Evolutionary conservation across 2,113 vertebrate genomes (phyloP).

Genomic region (Bos taurus): DNA sequence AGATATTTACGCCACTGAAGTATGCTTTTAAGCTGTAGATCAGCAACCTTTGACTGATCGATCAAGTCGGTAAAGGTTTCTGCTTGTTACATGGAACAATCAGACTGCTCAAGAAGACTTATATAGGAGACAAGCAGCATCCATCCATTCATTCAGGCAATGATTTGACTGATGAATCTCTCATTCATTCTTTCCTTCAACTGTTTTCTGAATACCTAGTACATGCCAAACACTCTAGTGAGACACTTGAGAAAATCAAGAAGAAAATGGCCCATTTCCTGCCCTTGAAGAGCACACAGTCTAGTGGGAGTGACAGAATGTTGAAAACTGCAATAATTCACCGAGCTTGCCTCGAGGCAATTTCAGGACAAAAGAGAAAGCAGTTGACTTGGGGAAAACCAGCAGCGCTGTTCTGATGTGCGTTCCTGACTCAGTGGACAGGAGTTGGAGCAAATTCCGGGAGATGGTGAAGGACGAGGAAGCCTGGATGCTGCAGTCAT

Average conservation of each 20-base stretch:
- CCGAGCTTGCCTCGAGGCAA: not conserved
- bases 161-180: not conserved
- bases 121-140: not conserved
- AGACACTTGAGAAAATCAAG: not conserved
- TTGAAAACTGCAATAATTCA: not conserved
- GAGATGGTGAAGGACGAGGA: not conserved
- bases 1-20: constrained; percentile 26
- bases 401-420: not conserved
- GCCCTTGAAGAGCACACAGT: not conserved
- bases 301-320: not conserved
- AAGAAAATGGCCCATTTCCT: not conserved
- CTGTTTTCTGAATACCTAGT: not conserved
- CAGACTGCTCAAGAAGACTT: not conserved
- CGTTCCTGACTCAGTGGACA: not conserved
- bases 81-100: not conserved
- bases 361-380: not conserved
- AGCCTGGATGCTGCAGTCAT: not conserved
- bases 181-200: not conserved
- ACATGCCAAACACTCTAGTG: not conserved
- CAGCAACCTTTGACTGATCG: not conserved
- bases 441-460: not conserved
- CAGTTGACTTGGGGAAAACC: not conserved
- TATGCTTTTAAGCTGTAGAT: constrained; percentile 23
- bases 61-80: not conserved
- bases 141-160: not conserved